Evolutionary conservation across 2,797 vertebrate genomes (phyloP).

Genomic region (Schizopygopsis pylzovi): DNA sequence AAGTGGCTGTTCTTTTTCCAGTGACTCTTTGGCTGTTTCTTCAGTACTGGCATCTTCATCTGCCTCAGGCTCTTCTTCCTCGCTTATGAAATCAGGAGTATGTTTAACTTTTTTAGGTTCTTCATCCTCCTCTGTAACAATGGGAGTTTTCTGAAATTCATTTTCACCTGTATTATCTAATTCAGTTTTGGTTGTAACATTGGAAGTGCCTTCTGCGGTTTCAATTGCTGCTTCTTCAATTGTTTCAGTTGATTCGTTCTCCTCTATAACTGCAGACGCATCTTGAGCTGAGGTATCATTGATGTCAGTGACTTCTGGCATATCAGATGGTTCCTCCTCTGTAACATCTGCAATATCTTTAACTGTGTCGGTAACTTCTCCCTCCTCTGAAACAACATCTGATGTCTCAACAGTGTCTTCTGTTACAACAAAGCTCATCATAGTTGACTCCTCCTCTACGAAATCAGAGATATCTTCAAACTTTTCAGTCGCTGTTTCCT

Average conservation of each 20-base stretch:
- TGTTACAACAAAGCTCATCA: background rate
- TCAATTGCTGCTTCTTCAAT: constrained; percentile 13
- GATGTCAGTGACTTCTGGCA: background rate
- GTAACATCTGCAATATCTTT: background rate
- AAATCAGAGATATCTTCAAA: background rate
- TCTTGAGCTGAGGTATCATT: background rate
- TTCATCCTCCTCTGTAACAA: background rate
- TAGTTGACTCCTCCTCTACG: background rate
- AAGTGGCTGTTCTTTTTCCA: background rate
- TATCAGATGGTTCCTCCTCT: background rate
- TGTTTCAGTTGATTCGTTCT: background rate
- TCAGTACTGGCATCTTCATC: background rate
- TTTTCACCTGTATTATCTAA: background rate
- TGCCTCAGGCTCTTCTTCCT: background rate
- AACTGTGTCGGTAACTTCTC: background rate
- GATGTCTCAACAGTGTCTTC: background rate
- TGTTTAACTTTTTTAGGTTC: constrained; percentile 7
- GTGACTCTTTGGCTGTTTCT: background rate
- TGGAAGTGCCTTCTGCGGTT: background rate
- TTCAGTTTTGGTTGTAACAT: background rate
- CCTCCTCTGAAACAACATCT: background rate
- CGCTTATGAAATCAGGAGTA: background rate
- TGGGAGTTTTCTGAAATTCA: background rate
- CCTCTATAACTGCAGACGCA: background rate
- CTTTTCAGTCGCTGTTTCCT: background rate